A percentile compares a stretch with the other conserved stretches of the same genome.
phyloP scores from a whole-genome alignment of 2,888 invertebrate species.

The Tinea semifulvella region DNA sequence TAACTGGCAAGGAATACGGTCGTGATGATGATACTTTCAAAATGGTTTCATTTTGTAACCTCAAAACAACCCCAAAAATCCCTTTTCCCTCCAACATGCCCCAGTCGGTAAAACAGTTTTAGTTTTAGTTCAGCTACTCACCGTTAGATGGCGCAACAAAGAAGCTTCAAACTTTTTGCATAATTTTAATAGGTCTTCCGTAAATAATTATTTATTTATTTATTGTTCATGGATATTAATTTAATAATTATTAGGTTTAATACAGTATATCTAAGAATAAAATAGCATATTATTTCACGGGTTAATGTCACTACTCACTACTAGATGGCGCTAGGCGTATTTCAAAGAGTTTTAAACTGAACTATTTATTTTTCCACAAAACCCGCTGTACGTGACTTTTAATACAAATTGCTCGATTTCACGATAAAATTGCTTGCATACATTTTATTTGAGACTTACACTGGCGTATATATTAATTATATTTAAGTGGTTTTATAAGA shows the following conservation, averaged over 20 bases:
- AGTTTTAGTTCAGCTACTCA: conserved; percentile 28
- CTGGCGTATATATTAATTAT: background rate
- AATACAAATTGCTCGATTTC: conserved; percentile 55
- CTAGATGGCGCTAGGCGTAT: conserved; percentile 39
- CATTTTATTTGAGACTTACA: background rate
- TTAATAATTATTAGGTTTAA: no score
- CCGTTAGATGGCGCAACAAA: conserved; percentile 36
- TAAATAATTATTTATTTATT: no score
- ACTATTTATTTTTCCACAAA: conserved; percentile 11
- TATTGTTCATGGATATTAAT: no score
- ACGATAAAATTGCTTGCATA: conserved; percentile 36
- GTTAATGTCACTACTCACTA: background rate
- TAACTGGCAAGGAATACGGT: no score
- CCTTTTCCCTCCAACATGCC: conserved; percentile 2
- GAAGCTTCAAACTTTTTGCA: no score
- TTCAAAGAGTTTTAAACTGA: conserved; percentile 14
- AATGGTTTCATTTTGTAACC: no score
- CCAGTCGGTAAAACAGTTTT: conserved; percentile 20
- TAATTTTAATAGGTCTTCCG: no score
- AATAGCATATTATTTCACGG: background rate
- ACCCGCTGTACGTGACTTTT: conserved; percentile 45
- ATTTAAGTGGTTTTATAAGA: background rate
- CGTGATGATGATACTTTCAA: no score
- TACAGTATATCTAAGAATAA: background rate
- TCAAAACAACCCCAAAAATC: no score